A percentile compares a stretch with the other conserved stretches of the same genome.
Conservation (phyloP, 1,140 invertebrate genomes). For the Thereuonema tuberculata region DNA sequence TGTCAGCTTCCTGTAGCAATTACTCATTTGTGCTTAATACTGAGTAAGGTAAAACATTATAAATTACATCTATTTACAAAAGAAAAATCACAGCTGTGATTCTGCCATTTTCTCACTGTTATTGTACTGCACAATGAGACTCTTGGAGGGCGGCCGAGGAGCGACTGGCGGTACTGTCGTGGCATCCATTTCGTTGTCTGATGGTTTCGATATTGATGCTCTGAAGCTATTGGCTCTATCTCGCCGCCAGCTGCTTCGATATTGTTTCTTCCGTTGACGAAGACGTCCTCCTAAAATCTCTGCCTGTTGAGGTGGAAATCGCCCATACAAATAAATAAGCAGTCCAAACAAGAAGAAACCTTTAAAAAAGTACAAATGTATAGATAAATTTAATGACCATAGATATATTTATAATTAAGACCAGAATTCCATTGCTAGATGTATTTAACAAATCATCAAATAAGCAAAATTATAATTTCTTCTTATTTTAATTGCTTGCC, state of each 20-base stretch:
- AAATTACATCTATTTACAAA: too few relatives aligned
- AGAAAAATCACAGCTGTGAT: too few relatives aligned
- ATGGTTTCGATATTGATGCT: neutral
- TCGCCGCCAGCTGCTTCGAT: conserved; percentile 20
- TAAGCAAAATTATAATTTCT: neutral
- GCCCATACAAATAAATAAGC: conserved; percentile 35
- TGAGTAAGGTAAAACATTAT: too few relatives aligned
- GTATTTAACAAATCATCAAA: neutral
- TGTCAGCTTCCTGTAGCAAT: too few relatives aligned
- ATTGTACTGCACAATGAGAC: too few relatives aligned
- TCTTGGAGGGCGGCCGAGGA: too few relatives aligned
- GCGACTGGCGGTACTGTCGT: too few relatives aligned
- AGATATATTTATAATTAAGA: neutral
- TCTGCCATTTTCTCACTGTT: too few relatives aligned
- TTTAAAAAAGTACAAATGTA: conserved; percentile 18
- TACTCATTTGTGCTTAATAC: too few relatives aligned
- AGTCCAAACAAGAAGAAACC: conserved; percentile 35
- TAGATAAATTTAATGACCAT: neutral
- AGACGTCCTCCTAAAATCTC: conserved; percentile 28
- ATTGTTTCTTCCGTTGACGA: conserved; percentile 22
- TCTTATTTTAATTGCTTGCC: neutral
- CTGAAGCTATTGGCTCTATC: conserved; percentile 17
- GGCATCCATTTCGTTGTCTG: neutral
- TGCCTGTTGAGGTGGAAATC: conserved; percentile 31
- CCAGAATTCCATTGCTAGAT: too few relatives aligned